phyloP scores from a whole-genome alignment of 92 coral and sea anemone genomes.

The Epizoanthus scotinus region DNA sequence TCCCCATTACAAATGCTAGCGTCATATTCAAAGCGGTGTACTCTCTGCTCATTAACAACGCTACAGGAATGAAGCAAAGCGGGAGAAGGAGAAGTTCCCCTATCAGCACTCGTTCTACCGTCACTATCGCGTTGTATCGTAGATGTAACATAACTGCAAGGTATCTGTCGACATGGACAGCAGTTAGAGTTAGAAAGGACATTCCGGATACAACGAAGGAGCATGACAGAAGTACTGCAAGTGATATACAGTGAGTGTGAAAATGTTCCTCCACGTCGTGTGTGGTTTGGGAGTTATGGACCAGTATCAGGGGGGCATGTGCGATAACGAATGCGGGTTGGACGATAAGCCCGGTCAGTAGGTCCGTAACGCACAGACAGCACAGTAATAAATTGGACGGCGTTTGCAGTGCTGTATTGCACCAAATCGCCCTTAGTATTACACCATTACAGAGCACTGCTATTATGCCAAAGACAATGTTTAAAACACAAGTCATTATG shows the following conservation, averaged over 20 bases:
- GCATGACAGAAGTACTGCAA: background rate
- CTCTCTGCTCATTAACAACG: background rate
- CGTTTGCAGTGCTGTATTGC: background rate
- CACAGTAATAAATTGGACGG: background rate
- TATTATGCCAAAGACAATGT: background rate
- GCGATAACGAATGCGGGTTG: background rate
- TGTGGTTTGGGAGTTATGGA: background rate
- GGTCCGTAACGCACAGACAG: background rate
- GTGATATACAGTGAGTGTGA: background rate
- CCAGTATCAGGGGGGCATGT: background rate
- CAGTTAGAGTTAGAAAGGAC: background rate
- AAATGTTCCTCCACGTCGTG: background rate
- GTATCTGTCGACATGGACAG: constrained; percentile 8
- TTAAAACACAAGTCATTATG: constrained; percentile 6
- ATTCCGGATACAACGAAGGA: background rate
- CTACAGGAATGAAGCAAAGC: background rate
- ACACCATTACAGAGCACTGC: background rate
- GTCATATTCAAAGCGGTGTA: background rate
- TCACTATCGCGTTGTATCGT: background rate
- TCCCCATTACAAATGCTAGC: background rate
- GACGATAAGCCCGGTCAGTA: background rate
- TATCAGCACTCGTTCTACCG: background rate
- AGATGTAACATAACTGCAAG: background rate
- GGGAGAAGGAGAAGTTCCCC: background rate
- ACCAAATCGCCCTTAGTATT: background rate